Evolutionary conservation across 64 coral and sea anemone species (phyloP).

Genomic region (Exaiptasia diaphana): DNA sequence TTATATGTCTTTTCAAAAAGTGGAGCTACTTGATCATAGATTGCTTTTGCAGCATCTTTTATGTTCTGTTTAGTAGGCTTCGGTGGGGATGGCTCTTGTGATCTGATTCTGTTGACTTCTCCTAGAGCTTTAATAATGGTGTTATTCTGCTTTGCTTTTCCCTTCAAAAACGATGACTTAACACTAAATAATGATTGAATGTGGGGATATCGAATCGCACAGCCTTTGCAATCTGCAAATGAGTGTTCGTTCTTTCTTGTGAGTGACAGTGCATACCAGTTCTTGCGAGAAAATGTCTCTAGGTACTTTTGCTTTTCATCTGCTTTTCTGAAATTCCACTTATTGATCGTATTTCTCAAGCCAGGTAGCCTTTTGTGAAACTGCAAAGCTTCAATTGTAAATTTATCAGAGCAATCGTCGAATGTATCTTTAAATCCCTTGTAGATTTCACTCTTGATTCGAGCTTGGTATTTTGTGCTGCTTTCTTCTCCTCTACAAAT

Average conservation of each 20-base stretch:
- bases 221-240: slow-evolving; percentile 53
- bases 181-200: slow-evolving; percentile 33
- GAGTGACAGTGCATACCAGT: slow-evolving; percentile 14
- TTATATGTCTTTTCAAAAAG: slow-evolving; percentile 21
- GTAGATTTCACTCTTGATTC: slow-evolving; percentile 19
- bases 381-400: not conserved
- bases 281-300: slow-evolving; percentile 41
- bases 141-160: slow-evolving; percentile 36
- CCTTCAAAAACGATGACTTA: slow-evolving; percentile 13
- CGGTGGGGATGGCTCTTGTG: not conserved
- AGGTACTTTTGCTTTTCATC: slow-evolving; percentile 42
- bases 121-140: not conserved
- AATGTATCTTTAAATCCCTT: not conserved
- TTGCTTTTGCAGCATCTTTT: slow-evolving; percentile 14
- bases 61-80: not conserved
- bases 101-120: not conserved
- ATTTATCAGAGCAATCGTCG: not conserved
- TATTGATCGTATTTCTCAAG: slow-evolving; percentile 7
- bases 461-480: slow-evolving; percentile 19
- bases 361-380: slow-evolving; percentile 29
- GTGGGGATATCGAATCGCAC: slow-evolving; percentile 4
- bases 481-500: slow-evolving; percentile 9
- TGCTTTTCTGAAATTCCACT: slow-evolving; percentile 40
- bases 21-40: slow-evolving; percentile 35
- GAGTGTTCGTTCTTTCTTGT: slow-evolving; percentile 29